Base-by-base conservation (phyloP, 1,140 invertebrate species). In the Drosophila funebris region DNA sequence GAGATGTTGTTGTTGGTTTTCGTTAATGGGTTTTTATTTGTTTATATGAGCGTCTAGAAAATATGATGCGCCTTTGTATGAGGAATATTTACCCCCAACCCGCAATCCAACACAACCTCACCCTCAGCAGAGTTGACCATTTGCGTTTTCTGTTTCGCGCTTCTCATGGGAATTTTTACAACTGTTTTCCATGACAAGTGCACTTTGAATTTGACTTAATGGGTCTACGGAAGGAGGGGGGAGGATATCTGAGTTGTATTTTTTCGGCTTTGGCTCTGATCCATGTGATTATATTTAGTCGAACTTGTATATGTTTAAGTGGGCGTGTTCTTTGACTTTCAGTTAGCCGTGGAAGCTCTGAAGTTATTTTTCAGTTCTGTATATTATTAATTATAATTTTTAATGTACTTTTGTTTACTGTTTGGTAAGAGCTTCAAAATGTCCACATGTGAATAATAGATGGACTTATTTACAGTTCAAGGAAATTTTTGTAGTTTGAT, bases 11-110 rank as follows among this genome's bases (percentile, higher is more conserved):
- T 83, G 80, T 83, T 83, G 80, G 79, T 54, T 84, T 66, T 79
- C 53, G 79, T 87, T 87, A 87, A 87, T 87, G 82, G 82, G 78
- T 87, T 87, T 87, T 88, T 87, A 87, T 87, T 87, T 87, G 82
- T 87, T 87, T 88, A 78, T 85, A 76, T 72, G 69, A 73, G 60
- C 58, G 58, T 58, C 62, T 56, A 62, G 58, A 63, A 63, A 69
- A 68, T 63, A 70, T 66, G 70, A 76, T 75, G 60, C 74, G 64
- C 29, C 58, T 69, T 43, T 37, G 64, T 69, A 78, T 87, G 75
- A 69, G 76, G 67, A 81, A 80, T 50, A 18, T 18, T 14, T 9
- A 4, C 1, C 56, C 22, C 64, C 72, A 57, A 66, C 56, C 58
- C 58, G 57, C 69, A 27, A 33, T 43, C 18, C 5, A 11, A 13